Evolutionary conservation across 2,797 vertebrate genomes (phyloP).

Genomic region (Takifugu rubripes): DNA sequence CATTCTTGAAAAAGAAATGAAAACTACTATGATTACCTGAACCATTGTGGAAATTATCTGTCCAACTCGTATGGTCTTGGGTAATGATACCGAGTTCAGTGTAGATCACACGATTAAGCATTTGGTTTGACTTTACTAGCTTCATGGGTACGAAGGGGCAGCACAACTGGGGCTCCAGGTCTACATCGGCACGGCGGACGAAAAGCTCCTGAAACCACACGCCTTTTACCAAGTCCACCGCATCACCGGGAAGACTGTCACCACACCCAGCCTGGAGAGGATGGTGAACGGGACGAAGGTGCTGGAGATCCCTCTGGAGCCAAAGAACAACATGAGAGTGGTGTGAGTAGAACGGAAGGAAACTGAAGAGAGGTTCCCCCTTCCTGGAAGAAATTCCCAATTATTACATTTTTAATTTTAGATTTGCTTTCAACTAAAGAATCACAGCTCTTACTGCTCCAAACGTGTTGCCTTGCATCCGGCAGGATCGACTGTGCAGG

Average conservation of each 20-base stretch:
- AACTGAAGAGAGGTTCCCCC: no score
- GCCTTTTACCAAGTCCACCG: slow-evolving; percentile 98
- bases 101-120: background rate
- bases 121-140: slow-evolving; percentile 67
- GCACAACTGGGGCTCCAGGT: slow-evolving; percentile 89
- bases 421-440: background rate
- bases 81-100: background rate
- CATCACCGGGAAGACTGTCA: slow-evolving; percentile 94
- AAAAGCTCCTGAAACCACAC: slow-evolving; percentile 93
- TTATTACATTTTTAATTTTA: background rate
- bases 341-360: slow-evolving; percentile 77
- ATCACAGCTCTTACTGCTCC: no score
- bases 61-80: no score
- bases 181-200: slow-evolving; percentile 95
- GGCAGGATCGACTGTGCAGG: slow-evolving; percentile 93
- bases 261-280: slow-evolving; percentile 93
- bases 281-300: slow-evolving; percentile 89
- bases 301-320: slow-evolving; percentile 91
- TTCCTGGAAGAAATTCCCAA: no score
- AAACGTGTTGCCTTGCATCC: background rate
- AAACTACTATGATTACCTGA: no score
- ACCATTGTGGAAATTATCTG: no score
- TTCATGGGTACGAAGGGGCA: slow-evolving; percentile 88
- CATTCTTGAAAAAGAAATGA: no score
- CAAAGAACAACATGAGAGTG: slow-evolving; percentile 94